Evolutionary conservation across 2,888 invertebrate genomes (phyloP).

Genomic region (Limnephilus auricula): DNA sequence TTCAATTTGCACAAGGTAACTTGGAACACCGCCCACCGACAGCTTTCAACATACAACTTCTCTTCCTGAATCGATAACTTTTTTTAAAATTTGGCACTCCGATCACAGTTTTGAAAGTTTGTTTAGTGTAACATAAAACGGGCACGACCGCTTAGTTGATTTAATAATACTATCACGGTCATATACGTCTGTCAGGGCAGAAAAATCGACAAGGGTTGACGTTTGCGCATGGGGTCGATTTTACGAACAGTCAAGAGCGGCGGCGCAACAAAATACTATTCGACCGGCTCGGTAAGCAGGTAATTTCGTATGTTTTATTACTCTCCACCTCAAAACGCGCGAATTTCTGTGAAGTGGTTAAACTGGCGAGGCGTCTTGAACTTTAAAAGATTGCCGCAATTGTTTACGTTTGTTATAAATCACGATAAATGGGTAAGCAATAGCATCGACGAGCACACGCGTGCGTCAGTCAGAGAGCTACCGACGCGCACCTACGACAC

Average conservation of each 20-base stretch:
- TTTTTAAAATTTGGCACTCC: conserved; percentile 29
- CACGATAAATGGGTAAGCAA: neutral
- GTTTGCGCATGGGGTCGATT: conserved; percentile 56
- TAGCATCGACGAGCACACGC: neutral
- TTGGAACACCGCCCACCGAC: neutral
- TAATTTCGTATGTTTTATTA: neutral
- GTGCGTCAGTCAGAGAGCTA: neutral
- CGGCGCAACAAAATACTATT: conserved; percentile 41
- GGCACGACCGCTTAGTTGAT: conserved; percentile 4
- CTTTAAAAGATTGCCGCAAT: neutral
- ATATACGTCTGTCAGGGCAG: conserved; percentile 34
- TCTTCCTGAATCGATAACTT: neutral
- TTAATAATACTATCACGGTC: conserved; percentile 17
- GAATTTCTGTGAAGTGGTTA: neutral
- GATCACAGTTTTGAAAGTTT: neutral
- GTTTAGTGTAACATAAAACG: neutral
- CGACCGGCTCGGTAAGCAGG: neutral
- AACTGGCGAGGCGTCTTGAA: neutral
- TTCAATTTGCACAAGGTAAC: neutral
- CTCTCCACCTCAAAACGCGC: neutral
- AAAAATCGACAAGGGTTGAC: conserved; percentile 50
- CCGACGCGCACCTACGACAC: neutral
- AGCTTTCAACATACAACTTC: neutral
- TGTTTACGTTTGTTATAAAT: neutral
- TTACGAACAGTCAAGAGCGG: conserved; percentile 37